Evolutionary conservation across 2,797 vertebrate genomes (phyloP).

Genomic region (Rhadinocentrus ornatus): DNA sequence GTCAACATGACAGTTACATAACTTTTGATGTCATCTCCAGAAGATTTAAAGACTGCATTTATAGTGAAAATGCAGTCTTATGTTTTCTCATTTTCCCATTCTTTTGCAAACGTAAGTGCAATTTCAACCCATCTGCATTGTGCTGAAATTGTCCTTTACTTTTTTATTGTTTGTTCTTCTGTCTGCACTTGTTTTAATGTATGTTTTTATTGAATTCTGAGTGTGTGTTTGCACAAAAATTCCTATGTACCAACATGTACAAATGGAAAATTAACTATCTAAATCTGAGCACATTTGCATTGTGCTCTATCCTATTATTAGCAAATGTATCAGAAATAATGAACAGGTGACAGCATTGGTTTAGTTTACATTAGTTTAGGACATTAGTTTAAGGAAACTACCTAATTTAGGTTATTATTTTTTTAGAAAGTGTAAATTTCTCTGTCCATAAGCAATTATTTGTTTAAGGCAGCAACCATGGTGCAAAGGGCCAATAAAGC

Average conservation of each 20-base stretch:
- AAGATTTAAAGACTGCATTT: constrained; percentile 24
- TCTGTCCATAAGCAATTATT: constrained; percentile 8
- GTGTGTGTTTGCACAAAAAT: too few species aligned
- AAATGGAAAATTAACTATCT: too few species aligned
- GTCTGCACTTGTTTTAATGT: too few species aligned
- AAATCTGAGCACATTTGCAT: too few species aligned
- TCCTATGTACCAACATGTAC: too few species aligned
- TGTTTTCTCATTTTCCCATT: constrained; percentile 4
- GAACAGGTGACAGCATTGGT: not conserved
- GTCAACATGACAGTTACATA: constrained; percentile 49
- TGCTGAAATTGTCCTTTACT: too few species aligned
- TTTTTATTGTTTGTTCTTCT: too few species aligned
- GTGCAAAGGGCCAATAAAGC: constrained; percentile 19
- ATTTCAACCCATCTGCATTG: too few species aligned
- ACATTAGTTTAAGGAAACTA: not conserved
- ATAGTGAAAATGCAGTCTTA: constrained; percentile 1
- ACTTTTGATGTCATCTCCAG: constrained; percentile 44
- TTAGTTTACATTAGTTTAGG: too few species aligned
- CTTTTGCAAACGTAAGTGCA: not conserved
- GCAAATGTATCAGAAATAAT: constrained; percentile 1
- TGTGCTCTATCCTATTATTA: not conserved
- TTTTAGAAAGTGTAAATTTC: constrained; percentile 5
- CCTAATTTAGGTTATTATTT: constrained; percentile 10
- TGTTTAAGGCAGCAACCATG: constrained; percentile 6
- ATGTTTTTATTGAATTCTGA: too few species aligned